Conservation (phyloP, 2,888 invertebrate species). For the Coelinius sp. region DNA sequence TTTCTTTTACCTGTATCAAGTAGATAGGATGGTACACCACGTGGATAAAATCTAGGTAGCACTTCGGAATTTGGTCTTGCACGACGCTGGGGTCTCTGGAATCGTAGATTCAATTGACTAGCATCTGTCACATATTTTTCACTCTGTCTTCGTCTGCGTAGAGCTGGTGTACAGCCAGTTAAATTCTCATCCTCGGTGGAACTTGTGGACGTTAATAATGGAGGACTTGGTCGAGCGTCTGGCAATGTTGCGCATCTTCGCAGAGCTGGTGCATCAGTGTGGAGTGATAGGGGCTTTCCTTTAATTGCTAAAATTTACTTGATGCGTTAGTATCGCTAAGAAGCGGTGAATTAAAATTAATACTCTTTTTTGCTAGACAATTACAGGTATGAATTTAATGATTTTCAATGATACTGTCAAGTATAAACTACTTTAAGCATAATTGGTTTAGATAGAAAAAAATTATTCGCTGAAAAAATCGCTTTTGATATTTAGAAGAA, state of each 20-base stretch:
- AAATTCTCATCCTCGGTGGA: constrained; percentile 68
- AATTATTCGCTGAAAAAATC: not conserved
- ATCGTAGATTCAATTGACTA: constrained; percentile 85
- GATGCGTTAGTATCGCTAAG: constrained; percentile 59
- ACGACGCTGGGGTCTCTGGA: constrained; percentile 76
- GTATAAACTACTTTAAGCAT: constrained; percentile 10
- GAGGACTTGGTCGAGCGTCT: constrained; percentile 64
- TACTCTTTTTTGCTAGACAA: constrained; percentile 41
- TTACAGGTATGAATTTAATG: constrained; percentile 20
- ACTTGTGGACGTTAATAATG: constrained; percentile 62
- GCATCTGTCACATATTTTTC: constrained; percentile 91
- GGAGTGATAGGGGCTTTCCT: constrained; percentile 62
- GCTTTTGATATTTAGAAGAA: no score
- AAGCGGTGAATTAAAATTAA: constrained; percentile 45
- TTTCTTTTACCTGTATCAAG: constrained; percentile 62
- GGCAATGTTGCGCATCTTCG: constrained; percentile 70
- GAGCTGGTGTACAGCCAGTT: constrained; percentile 76
- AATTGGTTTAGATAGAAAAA: constrained; percentile 39
- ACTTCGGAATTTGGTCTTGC: constrained; percentile 63
- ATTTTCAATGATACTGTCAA: not conserved
- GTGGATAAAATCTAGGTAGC: constrained; percentile 58
- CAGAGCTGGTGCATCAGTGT: constrained; percentile 58
- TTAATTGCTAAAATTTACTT: constrained; percentile 64
- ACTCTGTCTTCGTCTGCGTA: constrained; percentile 81
- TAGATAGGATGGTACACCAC: constrained; percentile 67